Evolutionary conservation across 1,140 invertebrate species (phyloP).

Genomic region (Paralvinella palmiformis): DNA sequence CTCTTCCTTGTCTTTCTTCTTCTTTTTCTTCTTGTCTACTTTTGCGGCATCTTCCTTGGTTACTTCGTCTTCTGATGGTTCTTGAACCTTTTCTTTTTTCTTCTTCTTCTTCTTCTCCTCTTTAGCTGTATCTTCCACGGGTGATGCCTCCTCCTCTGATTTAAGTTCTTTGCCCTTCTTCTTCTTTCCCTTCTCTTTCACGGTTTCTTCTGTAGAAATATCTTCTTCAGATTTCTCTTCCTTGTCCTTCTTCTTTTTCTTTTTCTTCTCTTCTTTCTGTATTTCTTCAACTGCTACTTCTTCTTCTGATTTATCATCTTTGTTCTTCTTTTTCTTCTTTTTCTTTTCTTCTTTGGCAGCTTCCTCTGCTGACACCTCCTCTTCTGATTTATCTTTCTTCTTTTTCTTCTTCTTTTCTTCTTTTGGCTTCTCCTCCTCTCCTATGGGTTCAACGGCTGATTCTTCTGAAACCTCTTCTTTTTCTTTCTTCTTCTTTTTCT

Average conservation of each 20-base stretch:
- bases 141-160: no score
- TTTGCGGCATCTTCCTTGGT: not conserved
- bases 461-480: no score
- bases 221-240: not conserved
- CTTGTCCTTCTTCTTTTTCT: conserved; percentile 1
- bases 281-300: not conserved
- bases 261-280: not conserved
- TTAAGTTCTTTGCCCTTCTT: not conserved
- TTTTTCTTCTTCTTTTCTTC: conserved; percentile 1
- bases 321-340: not conserved
- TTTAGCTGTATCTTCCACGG: not conserved
- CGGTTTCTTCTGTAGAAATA: not conserved
- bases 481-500: not conserved
- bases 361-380: not conserved
- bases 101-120: conserved; percentile 1
- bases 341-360: not conserved
- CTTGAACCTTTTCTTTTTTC: not conserved
- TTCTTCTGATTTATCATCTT: not conserved
- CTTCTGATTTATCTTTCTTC: not conserved
- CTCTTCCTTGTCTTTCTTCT: not conserved
- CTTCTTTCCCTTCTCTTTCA: not conserved
- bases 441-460: not conserved
- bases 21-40: not conserved
- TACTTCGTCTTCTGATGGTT: not conserved
- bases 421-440: not conserved